Conservation (phyloP, 2,113 vertebrate species). For the Rhodinocichla rosea region DNA sequence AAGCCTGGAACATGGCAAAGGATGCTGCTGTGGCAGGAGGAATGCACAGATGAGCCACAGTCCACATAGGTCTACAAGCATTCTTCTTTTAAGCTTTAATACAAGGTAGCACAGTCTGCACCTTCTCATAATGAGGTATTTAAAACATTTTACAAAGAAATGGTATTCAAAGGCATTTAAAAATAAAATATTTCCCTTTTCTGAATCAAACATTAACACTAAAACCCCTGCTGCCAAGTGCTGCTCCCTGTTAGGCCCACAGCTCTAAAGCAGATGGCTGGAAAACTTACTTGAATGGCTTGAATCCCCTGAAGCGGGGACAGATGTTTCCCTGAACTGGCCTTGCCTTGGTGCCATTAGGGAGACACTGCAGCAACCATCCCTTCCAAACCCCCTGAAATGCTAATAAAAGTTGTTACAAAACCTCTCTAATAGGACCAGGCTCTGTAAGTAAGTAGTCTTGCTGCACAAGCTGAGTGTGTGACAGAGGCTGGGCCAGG, state of each 20-base stretch:
- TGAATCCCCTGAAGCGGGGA: neutral
- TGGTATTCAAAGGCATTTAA: slow-evolving; percentile 60
- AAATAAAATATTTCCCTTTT: slow-evolving; percentile 58
- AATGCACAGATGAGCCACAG: neutral
- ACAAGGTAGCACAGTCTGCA: slow-evolving; percentile 32
- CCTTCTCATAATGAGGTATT: slow-evolving; percentile 68
- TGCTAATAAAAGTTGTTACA: slow-evolving; percentile 2
- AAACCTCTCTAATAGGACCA: neutral
- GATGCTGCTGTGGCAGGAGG: neutral
- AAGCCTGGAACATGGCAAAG: neutral
- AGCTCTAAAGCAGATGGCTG: slow-evolving; percentile 31
- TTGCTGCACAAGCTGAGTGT: neutral
- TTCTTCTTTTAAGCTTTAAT: slow-evolving; percentile 59
- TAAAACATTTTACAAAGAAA: slow-evolving; percentile 69
- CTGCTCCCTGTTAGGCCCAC: slow-evolving; percentile 26
- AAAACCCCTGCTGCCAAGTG: slow-evolving; percentile 22
- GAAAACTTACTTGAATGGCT: slow-evolving; percentile 46
- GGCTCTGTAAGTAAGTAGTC: slow-evolving; percentile 9
- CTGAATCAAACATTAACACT: neutral
- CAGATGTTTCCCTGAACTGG: slow-evolving; percentile 38
- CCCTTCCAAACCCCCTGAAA: neutral
- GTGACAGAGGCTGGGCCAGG: neutral
- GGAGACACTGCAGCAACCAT: neutral
- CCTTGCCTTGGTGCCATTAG: neutral
- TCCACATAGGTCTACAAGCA: neutral